Conservation (phyloP, 1,140 invertebrate species). For the Notospermus geniculatus region DNA sequence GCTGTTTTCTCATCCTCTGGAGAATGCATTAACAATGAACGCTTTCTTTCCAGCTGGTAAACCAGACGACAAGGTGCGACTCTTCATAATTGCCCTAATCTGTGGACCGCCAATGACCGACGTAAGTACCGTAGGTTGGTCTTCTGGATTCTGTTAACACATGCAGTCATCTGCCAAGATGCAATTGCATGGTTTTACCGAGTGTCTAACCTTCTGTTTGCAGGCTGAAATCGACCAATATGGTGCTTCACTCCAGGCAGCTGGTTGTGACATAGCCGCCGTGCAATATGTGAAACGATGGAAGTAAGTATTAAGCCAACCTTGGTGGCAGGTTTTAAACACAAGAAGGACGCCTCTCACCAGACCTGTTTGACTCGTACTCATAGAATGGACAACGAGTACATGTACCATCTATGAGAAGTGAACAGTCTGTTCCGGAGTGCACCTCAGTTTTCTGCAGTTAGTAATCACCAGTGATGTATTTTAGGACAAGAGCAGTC, state of each 20-base stretch:
- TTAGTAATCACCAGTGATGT: too few relatives aligned
- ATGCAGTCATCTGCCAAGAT: slow-evolving; percentile 10
- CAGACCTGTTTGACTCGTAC: too few relatives aligned
- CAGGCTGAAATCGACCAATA: slow-evolving; percentile 77
- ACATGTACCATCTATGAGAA: too few relatives aligned
- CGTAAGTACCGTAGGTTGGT: slow-evolving; percentile 48
- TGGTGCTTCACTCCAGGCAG: slow-evolving; percentile 71
- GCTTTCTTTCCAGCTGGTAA: slow-evolving; percentile 64
- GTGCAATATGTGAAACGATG: slow-evolving; percentile 85
- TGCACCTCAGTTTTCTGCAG: too few relatives aligned
- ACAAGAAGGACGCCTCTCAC: too few relatives aligned
- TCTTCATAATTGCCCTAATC: slow-evolving; percentile 92
- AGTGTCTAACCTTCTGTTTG: slow-evolving; percentile 21
- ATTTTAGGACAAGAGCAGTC: too few relatives aligned
- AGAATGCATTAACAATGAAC: too few relatives aligned
- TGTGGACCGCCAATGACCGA: slow-evolving; percentile 79
- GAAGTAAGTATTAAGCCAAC: slow-evolving; percentile 76
- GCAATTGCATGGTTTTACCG: slow-evolving; percentile 12
- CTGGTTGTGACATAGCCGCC: slow-evolving; percentile 81
- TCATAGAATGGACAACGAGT: too few relatives aligned
- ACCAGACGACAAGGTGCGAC: slow-evolving; percentile 87
- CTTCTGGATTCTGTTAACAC: not conserved
- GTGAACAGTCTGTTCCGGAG: too few relatives aligned
- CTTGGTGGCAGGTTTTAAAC: too few relatives aligned
- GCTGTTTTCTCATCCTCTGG: too few relatives aligned